Conservation (phyloP, 2,888 invertebrate genomes). For the Hedychridium roseum region DNA sequence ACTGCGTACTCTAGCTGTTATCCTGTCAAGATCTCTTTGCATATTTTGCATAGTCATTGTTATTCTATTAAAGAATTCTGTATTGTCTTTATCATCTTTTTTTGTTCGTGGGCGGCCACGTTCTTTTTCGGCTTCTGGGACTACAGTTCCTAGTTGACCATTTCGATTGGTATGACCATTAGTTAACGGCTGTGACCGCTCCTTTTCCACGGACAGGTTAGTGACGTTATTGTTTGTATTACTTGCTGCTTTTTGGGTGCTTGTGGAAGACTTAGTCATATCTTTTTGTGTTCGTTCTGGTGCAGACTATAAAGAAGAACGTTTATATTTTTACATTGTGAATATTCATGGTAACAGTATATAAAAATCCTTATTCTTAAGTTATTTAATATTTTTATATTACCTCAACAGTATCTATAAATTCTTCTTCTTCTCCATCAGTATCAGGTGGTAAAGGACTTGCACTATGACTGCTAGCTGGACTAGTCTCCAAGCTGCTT, state of each 20-base stretch:
- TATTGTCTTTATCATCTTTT: conserved; percentile 45
- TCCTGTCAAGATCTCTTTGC: conserved; percentile 64
- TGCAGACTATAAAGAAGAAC: conserved; percentile 43
- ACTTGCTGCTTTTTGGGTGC: conserved; percentile 35
- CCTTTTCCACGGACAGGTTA: conserved; percentile 5
- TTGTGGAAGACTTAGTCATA: conserved; percentile 38
- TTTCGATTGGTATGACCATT: conserved; percentile 42
- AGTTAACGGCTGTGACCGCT: conserved; percentile 28
- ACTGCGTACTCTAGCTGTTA: conserved; percentile 62
- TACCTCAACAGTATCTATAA: conserved; percentile 83
- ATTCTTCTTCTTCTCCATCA: conserved; percentile 81
- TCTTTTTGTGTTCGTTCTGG: conserved; percentile 55
- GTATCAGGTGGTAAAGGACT: conserved; percentile 64
- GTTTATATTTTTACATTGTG: background rate
- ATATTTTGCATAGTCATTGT: conserved; percentile 65
- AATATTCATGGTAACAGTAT: background rate
- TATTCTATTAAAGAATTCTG: conserved; percentile 65
- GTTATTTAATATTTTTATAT: conserved; percentile 34
- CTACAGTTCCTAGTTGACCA: conserved; percentile 31
- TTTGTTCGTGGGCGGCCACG: conserved; percentile 47
- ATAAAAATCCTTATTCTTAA: no score
- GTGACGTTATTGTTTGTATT: conserved; percentile 26
- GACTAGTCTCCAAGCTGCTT: conserved; percentile 63
- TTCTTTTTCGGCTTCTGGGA: conserved; percentile 32
- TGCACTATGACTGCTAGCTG: conserved; percentile 61